These are phyloP conservation scores for Laticauda laticaudata DNA, from an alignment of 2,113 vertebrate genomes.

Conservation along the genomic window DNA sequence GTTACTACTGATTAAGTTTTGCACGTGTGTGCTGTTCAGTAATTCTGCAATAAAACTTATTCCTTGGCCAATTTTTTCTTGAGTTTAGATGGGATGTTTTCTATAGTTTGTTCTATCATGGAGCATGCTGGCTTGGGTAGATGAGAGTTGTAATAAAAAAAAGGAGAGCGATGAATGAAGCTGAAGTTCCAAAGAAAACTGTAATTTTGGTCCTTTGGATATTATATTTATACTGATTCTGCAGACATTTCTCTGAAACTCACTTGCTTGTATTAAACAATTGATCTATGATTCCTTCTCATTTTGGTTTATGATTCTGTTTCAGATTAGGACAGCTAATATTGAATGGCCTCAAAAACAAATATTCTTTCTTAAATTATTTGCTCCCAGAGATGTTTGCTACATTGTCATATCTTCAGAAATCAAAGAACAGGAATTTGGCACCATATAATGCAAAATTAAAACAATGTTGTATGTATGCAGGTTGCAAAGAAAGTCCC, in stretches of 20 bases:
- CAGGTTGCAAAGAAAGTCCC: not conserved
- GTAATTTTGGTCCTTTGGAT: not conserved
- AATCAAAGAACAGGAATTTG: not conserved
- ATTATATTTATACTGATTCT: not conserved
- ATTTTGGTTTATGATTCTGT: not conserved
- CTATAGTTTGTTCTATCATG: not conserved
- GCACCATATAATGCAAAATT: not conserved
- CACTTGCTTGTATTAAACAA: constrained; percentile 4
- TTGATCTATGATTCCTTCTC: not conserved
- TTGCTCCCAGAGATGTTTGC: not conserved
- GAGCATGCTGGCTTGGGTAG: not conserved
- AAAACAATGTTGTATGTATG: not conserved
- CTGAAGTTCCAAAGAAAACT: not conserved
- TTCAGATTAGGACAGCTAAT: not conserved
- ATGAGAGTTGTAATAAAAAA: not conserved
- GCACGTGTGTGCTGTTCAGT: not conserved
- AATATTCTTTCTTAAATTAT: not conserved
- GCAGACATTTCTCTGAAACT: not conserved
- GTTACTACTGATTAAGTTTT: too few species aligned
- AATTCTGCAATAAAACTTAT: not conserved
- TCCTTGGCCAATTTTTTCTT: not conserved
- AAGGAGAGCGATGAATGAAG: not conserved
- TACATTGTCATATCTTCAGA: not conserved
- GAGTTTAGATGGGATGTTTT: not conserved
- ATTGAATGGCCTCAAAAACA: not conserved